phyloP scores from a whole-genome alignment of 2,113 vertebrate genomes.

The Lasiurus borealis region DNA sequence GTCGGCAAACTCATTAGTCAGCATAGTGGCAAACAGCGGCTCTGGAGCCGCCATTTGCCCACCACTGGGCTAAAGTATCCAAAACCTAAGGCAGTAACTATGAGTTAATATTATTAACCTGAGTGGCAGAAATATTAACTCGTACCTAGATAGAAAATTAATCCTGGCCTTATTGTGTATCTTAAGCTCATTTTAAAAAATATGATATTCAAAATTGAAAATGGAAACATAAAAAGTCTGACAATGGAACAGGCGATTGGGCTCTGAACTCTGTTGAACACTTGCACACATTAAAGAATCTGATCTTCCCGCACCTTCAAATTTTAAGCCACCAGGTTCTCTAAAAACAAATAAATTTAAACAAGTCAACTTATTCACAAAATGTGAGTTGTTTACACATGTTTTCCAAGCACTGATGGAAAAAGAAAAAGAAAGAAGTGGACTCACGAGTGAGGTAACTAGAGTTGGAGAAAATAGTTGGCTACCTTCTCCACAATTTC shows the following conservation, averaged over 20 bases:
- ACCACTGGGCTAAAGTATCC: background rate
- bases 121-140: background rate
- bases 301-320: background rate
- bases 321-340: background rate
- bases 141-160: background rate
- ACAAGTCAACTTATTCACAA: background rate
- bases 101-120: background rate
- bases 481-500: background rate
- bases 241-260: background rate
- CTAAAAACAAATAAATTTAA: background rate
- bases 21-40: too few species aligned
- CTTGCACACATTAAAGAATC: accelerated
- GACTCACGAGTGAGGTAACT: background rate
- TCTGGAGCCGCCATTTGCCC: too few species aligned
- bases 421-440: background rate
- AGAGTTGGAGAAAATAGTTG: accelerated
- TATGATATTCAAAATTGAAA: background rate
- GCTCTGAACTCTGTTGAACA: background rate
- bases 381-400: background rate
- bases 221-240: background rate
- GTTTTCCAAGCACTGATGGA: background rate
- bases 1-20: too few species aligned
- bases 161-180: background rate
- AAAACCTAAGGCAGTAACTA: background rate
- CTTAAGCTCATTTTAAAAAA: background rate